Conservation (phyloP, 37 sponge, comb jelly and placozoan species). For the Oscarella lobularis region DNA sequence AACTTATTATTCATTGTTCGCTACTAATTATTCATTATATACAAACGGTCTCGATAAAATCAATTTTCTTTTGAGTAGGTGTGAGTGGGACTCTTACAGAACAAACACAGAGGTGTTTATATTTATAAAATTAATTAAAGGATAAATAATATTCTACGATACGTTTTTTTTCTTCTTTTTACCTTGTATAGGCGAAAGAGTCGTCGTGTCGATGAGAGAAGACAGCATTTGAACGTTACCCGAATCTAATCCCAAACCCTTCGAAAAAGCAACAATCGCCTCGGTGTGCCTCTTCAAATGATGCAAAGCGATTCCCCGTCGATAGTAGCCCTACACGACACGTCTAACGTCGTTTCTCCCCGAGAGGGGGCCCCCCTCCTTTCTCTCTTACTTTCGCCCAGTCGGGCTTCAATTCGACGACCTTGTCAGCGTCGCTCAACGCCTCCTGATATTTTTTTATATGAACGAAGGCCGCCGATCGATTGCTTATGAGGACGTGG, state of each 20-base stretch:
- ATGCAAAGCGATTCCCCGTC: slow-evolving; percentile 75
- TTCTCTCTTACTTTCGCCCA: slow-evolving; percentile 75
- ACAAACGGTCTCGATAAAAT: too few relatives aligned
- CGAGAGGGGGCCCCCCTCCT: too few relatives aligned
- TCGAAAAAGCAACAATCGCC: slow-evolving; percentile 65
- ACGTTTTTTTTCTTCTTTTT: too few relatives aligned
- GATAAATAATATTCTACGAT: too few relatives aligned
- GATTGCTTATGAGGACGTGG: slow-evolving; percentile 70
- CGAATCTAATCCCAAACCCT: slow-evolving; percentile 70
- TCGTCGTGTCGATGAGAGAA: slow-evolving; percentile 58
- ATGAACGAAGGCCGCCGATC: slow-evolving; percentile 78
- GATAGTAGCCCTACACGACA: slow-evolving; percentile 61
- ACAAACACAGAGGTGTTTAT: too few relatives aligned
- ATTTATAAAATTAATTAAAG: too few relatives aligned
- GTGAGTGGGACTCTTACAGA: too few relatives aligned
- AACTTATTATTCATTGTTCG: too few relatives aligned
- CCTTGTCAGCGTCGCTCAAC: slow-evolving; percentile 78
- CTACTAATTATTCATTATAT: too few relatives aligned
- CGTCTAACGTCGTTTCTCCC: too few relatives aligned
- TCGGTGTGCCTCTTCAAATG: slow-evolving; percentile 42
- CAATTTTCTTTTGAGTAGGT: too few relatives aligned
- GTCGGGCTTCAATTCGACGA: slow-evolving; percentile 78
- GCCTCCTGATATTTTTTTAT: slow-evolving; percentile 57
- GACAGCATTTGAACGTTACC: slow-evolving; percentile 40
- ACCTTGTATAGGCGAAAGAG: slow-evolving; percentile 69